A percentile compares a stretch with the other conserved stretches of the same genome.
These are phyloP conservation scores for Ptyas mucosa DNA, from an alignment of 2,113 vertebrate genomes.

Conservation along the genomic window DNA sequence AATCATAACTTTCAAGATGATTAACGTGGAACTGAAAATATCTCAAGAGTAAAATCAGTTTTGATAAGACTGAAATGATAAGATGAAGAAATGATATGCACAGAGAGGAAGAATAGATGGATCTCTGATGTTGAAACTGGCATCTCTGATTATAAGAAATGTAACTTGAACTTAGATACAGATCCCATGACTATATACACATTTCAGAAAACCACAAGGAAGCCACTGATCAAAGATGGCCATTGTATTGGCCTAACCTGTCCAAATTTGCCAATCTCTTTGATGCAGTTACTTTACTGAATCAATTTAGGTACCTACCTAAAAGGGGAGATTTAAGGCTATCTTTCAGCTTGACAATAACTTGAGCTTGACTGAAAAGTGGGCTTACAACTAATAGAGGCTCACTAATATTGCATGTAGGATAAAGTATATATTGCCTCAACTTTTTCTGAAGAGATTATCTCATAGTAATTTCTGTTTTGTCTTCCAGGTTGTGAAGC, in stretches of 20 bases:
- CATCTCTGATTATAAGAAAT: not conserved
- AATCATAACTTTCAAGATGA: not conserved
- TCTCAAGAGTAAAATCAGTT: not conserved
- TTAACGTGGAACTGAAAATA: not conserved
- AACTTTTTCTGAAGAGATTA: not conserved
- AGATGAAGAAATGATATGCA: not conserved
- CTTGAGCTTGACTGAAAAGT: not conserved
- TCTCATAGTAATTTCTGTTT: conserved; percentile 19
- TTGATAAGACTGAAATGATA: not conserved
- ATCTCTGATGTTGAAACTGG: not conserved
- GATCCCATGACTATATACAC: not conserved
- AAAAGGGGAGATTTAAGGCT: not conserved
- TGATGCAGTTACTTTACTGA: not conserved
- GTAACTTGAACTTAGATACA: not conserved
- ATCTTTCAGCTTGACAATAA: not conserved
- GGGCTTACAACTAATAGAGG: not conserved
- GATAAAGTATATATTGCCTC: not conserved
- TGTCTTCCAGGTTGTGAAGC: conserved; percentile 88
- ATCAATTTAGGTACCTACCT: not conserved
- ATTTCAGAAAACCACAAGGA: not conserved
- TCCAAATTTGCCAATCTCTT: not conserved
- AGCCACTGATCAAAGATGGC: not conserved
- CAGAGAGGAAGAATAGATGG: not conserved
- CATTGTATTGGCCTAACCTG: not conserved
- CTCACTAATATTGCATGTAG: not conserved